These are phyloP conservation scores for Actias luna DNA, from an alignment of 2,888 invertebrate genomes.

Conservation along the genomic window DNA sequence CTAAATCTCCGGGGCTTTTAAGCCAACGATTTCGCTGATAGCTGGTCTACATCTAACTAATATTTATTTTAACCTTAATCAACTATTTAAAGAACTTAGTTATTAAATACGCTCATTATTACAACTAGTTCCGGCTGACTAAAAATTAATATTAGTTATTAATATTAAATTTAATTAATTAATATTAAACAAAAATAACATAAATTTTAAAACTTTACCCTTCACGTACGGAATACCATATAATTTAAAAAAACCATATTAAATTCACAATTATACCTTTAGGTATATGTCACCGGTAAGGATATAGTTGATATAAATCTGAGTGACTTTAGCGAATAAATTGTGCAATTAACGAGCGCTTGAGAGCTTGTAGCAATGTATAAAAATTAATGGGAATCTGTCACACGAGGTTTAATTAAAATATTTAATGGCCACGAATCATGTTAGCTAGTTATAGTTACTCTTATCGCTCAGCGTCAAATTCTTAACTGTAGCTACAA, in stretches of 20 bases:
- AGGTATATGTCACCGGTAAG: not conserved
- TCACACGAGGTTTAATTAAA: constrained; percentile 35
- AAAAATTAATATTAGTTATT: too few relatives aligned
- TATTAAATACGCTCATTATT: too few relatives aligned
- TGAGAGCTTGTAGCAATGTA: constrained; percentile 13
- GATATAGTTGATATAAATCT: constrained; percentile 9
- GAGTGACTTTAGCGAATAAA: constrained; percentile 7
- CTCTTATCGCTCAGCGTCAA: not conserved
- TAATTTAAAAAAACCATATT: not conserved
- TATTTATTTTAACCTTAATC: too few relatives aligned
- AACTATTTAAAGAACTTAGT: too few relatives aligned
- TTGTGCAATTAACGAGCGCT: constrained; percentile 12
- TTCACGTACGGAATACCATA: not conserved
- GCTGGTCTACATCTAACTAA: too few relatives aligned
- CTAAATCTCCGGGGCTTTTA: too few relatives aligned
- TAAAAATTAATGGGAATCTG: constrained; percentile 26
- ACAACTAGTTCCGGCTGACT: too few relatives aligned
- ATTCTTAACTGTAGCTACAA: not conserved
- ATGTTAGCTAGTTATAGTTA: not conserved
- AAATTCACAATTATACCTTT: not conserved
- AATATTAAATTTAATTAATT: too few relatives aligned
- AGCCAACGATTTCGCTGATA: too few relatives aligned
- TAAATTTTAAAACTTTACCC: not conserved
- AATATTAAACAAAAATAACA: not conserved
- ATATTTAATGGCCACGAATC: constrained; percentile 17